Evolutionary conservation across 2,797 vertebrate genomes (phyloP).

Genomic region (Pitangus sulphuratus): DNA sequence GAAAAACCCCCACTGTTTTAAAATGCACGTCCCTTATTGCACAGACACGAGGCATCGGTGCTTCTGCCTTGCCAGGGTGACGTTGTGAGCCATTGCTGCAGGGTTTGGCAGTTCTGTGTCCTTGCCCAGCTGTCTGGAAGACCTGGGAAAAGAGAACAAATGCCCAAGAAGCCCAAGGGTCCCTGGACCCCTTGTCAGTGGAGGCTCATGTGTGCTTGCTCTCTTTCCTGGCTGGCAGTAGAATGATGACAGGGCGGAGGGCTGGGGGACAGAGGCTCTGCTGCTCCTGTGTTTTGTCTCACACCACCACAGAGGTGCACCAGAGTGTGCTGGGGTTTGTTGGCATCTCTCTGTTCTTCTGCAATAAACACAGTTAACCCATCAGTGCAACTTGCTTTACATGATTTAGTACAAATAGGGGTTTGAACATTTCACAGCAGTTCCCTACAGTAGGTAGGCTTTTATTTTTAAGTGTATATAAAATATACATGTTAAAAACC

Average conservation of each 20-base stretch:
- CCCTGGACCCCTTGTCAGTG: background rate
- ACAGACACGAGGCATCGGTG: background rate
- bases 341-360: background rate
- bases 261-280: background rate
- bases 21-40: background rate
- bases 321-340: fast-evolving
- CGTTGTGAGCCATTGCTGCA: fast-evolving
- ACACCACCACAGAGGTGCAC: fast-evolving
- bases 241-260: background rate
- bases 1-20: background rate
- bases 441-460: background rate
- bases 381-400: background rate
- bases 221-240: background rate
- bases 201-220: background rate
- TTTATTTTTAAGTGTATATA: background rate
- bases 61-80: background rate
- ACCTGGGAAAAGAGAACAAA: background rate
- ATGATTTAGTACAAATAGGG: background rate
- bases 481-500: background rate
- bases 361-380: background rate
- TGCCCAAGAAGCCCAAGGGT: background rate
- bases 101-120: fast-evolving
- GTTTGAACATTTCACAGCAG: background rate
- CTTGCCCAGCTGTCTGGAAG: fast-evolving
- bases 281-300: background rate